Percentiles rank a stretch among this genome's conserved stretches.
These are phyloP conservation scores for Planococcus citri DNA, from an alignment of 1,140 invertebrate species.

Conservation along the genomic window DNA sequence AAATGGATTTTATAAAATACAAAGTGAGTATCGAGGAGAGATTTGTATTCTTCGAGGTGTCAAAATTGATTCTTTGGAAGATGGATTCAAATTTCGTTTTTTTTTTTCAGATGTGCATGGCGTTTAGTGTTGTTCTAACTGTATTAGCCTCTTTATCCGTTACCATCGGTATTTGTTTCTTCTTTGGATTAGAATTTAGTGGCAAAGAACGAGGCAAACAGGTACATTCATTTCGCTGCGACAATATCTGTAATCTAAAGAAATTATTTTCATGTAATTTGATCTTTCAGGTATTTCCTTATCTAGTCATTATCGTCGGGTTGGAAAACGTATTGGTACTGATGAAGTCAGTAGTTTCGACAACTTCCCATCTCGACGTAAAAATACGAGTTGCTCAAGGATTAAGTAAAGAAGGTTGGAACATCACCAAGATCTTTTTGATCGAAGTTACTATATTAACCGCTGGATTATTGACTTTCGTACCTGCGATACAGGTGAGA, in stretches of 20 bases:
- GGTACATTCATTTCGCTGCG: constrained; percentile 25
- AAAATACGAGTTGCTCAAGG: constrained; percentile 89
- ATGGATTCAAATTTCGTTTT: not conserved
- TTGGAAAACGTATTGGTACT: constrained; percentile 91
- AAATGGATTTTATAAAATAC: constrained; percentile 86
- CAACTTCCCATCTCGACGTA: constrained; percentile 78
- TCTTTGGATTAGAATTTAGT: constrained; percentile 61
- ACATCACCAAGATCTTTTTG: constrained; percentile 86
- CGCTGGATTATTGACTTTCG: constrained; percentile 80
- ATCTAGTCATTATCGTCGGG: constrained; percentile 86
- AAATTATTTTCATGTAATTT: not conserved
- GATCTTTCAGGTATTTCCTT: constrained; percentile 62
- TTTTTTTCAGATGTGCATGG: constrained; percentile 51
- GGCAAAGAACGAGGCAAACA: constrained; percentile 61
- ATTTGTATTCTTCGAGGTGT: no score
- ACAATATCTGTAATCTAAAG: no score
- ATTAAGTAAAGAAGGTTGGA: constrained; percentile 89
- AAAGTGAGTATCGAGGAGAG: constrained; percentile 45
- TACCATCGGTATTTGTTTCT: constrained; percentile 86
- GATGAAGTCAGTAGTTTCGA: constrained; percentile 87
- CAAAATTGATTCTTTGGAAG: not conserved
- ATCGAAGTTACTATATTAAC: constrained; percentile 85
- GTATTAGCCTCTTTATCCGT: constrained; percentile 80
- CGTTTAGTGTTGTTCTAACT: constrained; percentile 75
- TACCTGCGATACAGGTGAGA: constrained; percentile 70